A percentile compares a stretch with the other conserved stretches of the same genome.
phyloP scores from a whole-genome alignment of 1,140 invertebrate species.

The Hydropsyche tenuis region DNA sequence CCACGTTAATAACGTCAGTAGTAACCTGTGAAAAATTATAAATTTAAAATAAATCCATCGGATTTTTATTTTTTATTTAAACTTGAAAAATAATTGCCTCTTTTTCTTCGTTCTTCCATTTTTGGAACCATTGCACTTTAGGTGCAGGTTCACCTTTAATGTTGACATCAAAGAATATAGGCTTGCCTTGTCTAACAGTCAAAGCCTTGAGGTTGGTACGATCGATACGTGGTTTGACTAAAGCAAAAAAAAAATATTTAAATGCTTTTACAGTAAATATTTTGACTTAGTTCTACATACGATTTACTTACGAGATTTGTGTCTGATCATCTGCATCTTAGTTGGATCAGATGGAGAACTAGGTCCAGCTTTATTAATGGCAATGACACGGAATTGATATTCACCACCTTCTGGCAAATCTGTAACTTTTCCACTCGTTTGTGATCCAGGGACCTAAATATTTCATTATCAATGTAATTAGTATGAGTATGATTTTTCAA shows the following conservation, averaged over 20 bases:
- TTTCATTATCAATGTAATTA: no score
- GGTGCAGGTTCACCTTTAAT: conserved; percentile 94
- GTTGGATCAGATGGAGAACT: conserved; percentile 94
- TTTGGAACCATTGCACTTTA: conserved; percentile 86
- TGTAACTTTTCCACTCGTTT: conserved; percentile 78
- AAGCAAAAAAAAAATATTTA: conserved; percentile 5
- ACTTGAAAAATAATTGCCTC: conserved; percentile 53
- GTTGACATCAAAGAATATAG: conserved; percentile 92
- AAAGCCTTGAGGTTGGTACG: conserved; percentile 92
- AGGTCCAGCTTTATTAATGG: conserved; percentile 95
- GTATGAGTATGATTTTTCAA: neutral
- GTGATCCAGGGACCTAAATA: conserved; percentile 79
- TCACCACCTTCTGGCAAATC: conserved; percentile 90
- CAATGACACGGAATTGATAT: conserved; percentile 94
- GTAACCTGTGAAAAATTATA: conserved; percentile 64
- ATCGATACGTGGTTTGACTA: conserved; percentile 96
- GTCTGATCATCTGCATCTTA: conserved; percentile 89
- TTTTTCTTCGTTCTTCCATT: conserved; percentile 62
- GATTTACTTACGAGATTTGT: conserved; percentile 78
- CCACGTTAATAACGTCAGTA: conserved; percentile 79
- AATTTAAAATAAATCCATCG: conserved; percentile 3
- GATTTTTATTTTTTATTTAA: conserved; percentile 50
- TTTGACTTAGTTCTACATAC: neutral
- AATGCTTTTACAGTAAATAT: neutral
- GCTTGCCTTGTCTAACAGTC: conserved; percentile 88